Conservation (phyloP, 2,113 vertebrate genomes). For the Eurypyga helias region DNA sequence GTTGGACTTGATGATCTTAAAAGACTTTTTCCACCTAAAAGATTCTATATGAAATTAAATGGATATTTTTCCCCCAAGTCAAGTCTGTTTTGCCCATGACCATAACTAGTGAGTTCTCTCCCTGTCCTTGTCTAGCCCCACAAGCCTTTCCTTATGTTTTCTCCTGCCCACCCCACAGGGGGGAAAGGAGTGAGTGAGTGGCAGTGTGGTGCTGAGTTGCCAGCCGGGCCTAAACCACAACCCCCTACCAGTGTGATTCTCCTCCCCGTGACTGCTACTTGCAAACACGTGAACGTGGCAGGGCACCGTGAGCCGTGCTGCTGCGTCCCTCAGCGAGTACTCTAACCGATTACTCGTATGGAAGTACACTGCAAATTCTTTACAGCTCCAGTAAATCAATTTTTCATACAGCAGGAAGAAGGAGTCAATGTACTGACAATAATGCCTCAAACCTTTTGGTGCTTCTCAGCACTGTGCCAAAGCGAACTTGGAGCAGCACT, state of each 20-base stretch:
- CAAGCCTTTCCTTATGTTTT: too few species aligned
- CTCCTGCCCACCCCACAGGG: too few species aligned
- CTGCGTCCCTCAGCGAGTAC: neutral
- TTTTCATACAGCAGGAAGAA: neutral
- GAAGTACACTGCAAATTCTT: neutral
- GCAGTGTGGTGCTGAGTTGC: too few species aligned
- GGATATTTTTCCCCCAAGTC: too few species aligned
- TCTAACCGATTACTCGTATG: neutral
- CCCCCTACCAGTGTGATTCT: neutral
- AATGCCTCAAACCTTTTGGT: neutral
- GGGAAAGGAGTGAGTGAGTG: too few species aligned
- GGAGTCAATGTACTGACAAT: neutral
- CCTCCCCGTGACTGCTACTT: neutral
- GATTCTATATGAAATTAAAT: too few species aligned
- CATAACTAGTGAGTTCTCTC: too few species aligned
- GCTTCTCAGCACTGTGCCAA: neutral
- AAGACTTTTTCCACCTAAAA: too few species aligned
- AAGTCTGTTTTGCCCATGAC: too few species aligned
- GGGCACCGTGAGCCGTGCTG: neutral
- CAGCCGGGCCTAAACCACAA: too few species aligned
- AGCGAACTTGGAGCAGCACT: fast-evolving
- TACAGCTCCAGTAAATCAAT: neutral
- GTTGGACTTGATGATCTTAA: too few species aligned
- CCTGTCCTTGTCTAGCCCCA: too few species aligned
- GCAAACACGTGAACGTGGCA: neutral